Conservation (phyloP, 2,113 vertebrate genomes). For the Paedocypris sp. region DNA sequence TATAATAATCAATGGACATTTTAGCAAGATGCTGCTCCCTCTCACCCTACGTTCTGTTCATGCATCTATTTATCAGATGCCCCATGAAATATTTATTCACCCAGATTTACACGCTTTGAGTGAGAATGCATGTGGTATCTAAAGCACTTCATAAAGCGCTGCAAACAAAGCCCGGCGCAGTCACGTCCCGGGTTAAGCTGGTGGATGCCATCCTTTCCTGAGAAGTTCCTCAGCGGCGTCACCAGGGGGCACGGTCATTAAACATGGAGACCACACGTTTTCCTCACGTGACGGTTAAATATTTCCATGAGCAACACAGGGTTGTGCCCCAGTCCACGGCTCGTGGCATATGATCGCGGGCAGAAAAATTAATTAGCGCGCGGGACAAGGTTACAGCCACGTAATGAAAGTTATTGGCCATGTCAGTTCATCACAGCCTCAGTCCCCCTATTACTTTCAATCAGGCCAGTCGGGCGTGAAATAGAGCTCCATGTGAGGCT, state of each 20-base stretch:
- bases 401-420: constrained; percentile 62
- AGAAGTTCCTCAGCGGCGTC: no score
- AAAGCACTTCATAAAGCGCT: background rate
- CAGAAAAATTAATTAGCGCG: constrained; percentile 56
- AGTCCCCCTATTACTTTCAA: constrained; percentile 53
- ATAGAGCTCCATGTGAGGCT: constrained; percentile 55
- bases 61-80: constrained; percentile 38
- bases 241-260: no score
- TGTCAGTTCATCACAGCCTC: constrained; percentile 58
- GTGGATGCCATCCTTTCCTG: no score
- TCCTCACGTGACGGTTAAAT: no score
- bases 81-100: constrained; percentile 57
- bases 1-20: constrained; percentile 19
- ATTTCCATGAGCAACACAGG: no score
- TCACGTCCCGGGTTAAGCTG: no score
- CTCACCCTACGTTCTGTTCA: background rate
- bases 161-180: constrained; percentile 18
- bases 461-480: constrained; percentile 60
- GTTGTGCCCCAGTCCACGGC: constrained; percentile 21
- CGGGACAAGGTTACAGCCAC: constrained; percentile 55
- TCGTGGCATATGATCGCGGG: constrained; percentile 38
- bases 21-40: background rate
- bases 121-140: background rate
- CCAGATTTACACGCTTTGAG: constrained; percentile 44
- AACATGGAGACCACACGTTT: background rate